A percentile compares a stretch with the other conserved stretches of the same genome.
These are phyloP conservation scores for Pocillopora verrucosa DNA, from an alignment of 64 coral and sea anemone genomes.

Conservation along the genomic window DNA sequence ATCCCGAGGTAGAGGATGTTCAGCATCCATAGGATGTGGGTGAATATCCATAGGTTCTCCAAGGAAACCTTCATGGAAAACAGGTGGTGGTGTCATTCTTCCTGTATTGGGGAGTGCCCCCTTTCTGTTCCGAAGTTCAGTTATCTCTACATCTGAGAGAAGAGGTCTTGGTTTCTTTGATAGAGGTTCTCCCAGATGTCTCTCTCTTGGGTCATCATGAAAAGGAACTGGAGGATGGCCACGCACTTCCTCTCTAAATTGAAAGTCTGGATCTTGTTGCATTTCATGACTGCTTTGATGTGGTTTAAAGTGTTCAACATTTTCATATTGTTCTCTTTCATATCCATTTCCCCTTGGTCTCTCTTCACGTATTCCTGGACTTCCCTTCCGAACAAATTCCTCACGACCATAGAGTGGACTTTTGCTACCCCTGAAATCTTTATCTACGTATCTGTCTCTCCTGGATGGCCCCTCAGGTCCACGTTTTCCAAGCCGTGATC, in stretches of 20 bases:
- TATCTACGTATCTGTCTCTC: background rate
- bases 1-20: background rate
- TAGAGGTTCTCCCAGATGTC: conserved; percentile 48
- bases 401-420: background rate
- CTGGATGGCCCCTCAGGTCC: background rate
- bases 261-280: background rate
- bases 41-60: background rate
- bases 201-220: conserved; percentile 23
- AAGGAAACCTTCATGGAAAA: conserved; percentile 2
- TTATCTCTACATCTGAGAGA: conserved; percentile 62
- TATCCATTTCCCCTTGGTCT: background rate
- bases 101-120: conserved; percentile 23
- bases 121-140: conserved; percentile 58
- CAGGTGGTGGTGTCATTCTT: conserved; percentile 24
- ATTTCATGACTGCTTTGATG: background rate
- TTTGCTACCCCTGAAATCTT: background rate
- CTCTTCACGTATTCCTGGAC: conserved; percentile 19
- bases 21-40: background rate
- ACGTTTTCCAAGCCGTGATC: background rate
- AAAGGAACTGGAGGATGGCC: conserved; percentile 14
- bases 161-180: conserved; percentile 79
- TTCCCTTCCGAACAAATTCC: conserved; percentile 8
- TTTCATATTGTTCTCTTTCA: conserved; percentile 8
- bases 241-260: conserved; percentile 13
- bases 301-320: background rate